Conservation (phyloP, 2,888 invertebrate species). For the Hydrotaea cyrtoneurina region DNA sequence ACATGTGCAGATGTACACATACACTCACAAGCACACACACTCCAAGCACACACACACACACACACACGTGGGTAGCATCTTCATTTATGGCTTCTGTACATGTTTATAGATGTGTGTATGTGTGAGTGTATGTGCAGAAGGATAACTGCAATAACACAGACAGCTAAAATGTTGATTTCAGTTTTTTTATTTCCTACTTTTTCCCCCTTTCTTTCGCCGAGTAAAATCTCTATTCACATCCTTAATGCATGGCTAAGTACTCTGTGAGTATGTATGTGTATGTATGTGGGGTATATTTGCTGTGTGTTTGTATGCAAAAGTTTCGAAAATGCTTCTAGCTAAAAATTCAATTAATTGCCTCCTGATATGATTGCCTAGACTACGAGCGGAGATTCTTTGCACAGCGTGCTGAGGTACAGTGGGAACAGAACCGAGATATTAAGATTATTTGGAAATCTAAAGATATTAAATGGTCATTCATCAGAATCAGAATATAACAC, state of each 20-base stretch:
- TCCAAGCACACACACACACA: neutral
- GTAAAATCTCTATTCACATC: conserved; percentile 19
- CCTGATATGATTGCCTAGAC: conserved; percentile 52
- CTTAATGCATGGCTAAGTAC: conserved; percentile 19
- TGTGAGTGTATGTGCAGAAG: neutral
- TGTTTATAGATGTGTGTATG: neutral
- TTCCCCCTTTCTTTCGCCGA: conserved; percentile 33
- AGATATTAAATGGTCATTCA: no score
- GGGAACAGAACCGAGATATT: neutral
- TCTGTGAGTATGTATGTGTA: neutral
- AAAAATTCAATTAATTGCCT: conserved; percentile 69
- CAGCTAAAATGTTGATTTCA: conserved; percentile 44
- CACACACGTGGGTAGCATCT: neutral
- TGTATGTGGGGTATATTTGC: neutral
- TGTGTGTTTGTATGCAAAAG: conserved; percentile 5
- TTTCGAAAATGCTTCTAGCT: conserved; percentile 47
- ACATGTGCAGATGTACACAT: conserved; percentile 32
- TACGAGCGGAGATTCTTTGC: conserved; percentile 23
- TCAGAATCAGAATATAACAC: no score
- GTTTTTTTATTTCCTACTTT: neutral
- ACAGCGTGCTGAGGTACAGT: neutral
- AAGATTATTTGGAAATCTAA: no score
- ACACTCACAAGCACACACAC: neutral
- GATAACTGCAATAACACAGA: conserved; percentile 50
- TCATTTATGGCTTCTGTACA: neutral